Evolutionary conservation across 1,140 invertebrate species (phyloP), one percentile per base, ranked within the genome.

Genomic region (Globodera rostochiensis): DNA sequence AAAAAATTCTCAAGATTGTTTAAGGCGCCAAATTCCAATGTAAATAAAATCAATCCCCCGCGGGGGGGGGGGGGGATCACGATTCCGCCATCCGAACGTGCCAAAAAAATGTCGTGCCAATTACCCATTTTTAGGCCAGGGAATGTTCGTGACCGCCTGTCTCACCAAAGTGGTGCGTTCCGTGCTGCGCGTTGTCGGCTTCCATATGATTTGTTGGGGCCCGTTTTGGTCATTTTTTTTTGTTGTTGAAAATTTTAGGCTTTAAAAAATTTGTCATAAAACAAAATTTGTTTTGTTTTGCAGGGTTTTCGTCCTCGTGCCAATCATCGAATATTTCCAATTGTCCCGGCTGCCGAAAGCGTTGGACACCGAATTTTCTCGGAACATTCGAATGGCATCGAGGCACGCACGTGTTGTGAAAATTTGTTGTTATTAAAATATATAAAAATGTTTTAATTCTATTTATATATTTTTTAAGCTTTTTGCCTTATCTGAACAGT

Each of bases 121-220:
- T 36, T 36, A 36, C 25, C n/a, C 36, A 21, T 49, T 75, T 87
- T 86, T 36, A 84, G 84, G 85, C 50, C 82, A 83, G 80, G 76
- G 73, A 70, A 78, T 75, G 69, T 80, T 86, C 57, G 86, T 86
- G 47, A 85, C 84, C 19, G 57, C 86, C 11, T 87, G 79, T 64
- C 76, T 84, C 9, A 83, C 83, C 45, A 82, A 67, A 36, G 78
- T 80, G 49, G 82, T 84, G 36, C 84, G 80, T 21, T 85, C 83
- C 15, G 84, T 86, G 4, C 45, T 86, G 46, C 77, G 86, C 19
- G 85, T 86, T n/a, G 80, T 86, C 9, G 46, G 85, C 50, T 86
- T 86, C 69, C 86, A 86, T 73, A 87, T 87, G 21, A 80, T 80
- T 74, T 86, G 85, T 67, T 86, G 85, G 85, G 85, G 57, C 6